Conservation (phyloP, 2,113 vertebrate species). For the Calyptommatus sinebrachiatus region DNA sequence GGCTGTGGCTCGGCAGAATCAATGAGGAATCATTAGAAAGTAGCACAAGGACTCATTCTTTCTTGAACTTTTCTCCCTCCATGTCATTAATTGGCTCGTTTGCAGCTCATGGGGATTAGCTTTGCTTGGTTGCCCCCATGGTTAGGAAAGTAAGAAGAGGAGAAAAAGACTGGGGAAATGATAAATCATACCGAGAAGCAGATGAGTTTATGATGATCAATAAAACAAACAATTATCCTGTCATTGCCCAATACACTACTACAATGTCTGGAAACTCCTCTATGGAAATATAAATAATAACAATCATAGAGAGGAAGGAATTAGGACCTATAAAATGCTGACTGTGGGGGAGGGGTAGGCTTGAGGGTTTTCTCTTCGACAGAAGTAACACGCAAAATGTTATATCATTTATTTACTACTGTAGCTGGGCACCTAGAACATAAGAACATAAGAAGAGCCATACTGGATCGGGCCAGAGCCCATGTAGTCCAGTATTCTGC, state of each 20-base stretch:
- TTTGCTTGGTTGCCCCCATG: slow-evolving; percentile 39
- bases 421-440: not conserved
- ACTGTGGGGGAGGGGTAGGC: not conserved
- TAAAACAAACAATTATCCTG: slow-evolving; percentile 73
- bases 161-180: slow-evolving; percentile 47
- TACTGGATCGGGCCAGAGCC: no score
- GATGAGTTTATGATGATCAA: slow-evolving; percentile 66
- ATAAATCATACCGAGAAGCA: slow-evolving; percentile 59
- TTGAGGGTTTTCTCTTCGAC: not conserved
- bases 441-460: not conserved
- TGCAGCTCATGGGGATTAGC: slow-evolving; percentile 54
- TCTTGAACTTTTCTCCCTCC: slow-evolving; percentile 34
- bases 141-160: slow-evolving; percentile 43
- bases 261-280: slow-evolving; percentile 43
- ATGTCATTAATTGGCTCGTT: slow-evolving; percentile 54
- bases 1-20: slow-evolving; percentile 32
- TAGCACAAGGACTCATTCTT: slow-evolving; percentile 39
- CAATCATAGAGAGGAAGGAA: slow-evolving; percentile 16
- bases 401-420: slow-evolving; percentile 20
- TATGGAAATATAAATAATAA: slow-evolving; percentile 38
- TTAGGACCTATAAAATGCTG: slow-evolving; percentile 21
- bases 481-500: no score
- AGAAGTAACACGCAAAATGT: not conserved
- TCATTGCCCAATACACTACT: slow-evolving; percentile 58
- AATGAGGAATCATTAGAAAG: slow-evolving; percentile 41